These are phyloP conservation scores for Meandrina meandrites DNA, from an alignment of 92 coral and sea anemone species.

Conservation along the genomic window DNA sequence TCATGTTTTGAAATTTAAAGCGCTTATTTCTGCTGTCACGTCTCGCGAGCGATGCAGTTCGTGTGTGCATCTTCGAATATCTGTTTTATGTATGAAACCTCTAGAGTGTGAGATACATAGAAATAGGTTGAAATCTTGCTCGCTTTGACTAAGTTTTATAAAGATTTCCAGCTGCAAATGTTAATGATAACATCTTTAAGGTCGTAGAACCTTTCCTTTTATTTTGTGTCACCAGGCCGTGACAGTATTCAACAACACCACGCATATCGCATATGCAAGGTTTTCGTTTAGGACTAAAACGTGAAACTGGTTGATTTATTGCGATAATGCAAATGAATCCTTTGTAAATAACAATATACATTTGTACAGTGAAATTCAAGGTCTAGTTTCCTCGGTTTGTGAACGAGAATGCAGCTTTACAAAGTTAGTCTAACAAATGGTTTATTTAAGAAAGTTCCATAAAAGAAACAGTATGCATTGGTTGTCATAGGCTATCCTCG, in stretches of 20 bases:
- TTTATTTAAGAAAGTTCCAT: neutral
- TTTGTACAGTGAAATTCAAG: constrained; percentile 25
- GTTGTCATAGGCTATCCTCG: neutral
- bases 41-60: neutral
- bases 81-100: neutral
- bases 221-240: neutral
- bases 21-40: neutral
- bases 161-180: neutral
- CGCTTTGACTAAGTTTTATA: neutral
- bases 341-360: constrained; percentile 5
- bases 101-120: neutral
- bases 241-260: neutral
- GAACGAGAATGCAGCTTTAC: neutral
- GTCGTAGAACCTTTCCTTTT: neutral
- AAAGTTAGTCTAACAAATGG: neutral
- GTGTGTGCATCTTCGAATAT: neutral
- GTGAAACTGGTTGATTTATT: neutral
- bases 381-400: neutral
- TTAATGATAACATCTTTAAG: neutral
- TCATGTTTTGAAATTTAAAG: constrained; percentile 30
- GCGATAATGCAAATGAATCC: neutral
- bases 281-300: neutral
- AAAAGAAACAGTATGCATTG: neutral
- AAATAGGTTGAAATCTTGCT: neutral
- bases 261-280: neutral